Percentiles rank a stretch among this genome's conserved stretches.
Conservation (phyloP, 92 coral and sea anemone species). For the Umimayanthus kanabou region DNA sequence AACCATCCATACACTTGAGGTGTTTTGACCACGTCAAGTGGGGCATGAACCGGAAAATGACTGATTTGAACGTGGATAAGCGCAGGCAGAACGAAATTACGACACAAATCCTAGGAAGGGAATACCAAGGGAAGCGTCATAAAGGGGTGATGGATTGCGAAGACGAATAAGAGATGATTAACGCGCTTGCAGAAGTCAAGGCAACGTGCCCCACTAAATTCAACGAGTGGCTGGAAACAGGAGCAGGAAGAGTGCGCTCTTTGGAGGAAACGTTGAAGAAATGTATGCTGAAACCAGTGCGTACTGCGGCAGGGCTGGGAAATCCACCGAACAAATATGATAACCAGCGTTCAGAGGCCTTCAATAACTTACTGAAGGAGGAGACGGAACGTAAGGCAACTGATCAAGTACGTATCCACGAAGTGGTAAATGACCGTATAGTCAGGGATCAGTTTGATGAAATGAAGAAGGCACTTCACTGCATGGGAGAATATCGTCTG, state of each 20-base stretch:
- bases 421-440: conserved; percentile 21
- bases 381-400: conserved; percentile 3
- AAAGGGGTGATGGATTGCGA: conserved; percentile 26
- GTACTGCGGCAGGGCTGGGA: conserved; percentile 27
- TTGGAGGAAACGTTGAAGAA: conserved; percentile 22
- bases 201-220: background rate
- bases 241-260: conserved; percentile 22
- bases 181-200: conserved; percentile 18
- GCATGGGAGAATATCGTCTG: conserved; percentile 45
- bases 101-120: background rate
- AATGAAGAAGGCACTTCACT: conserved; percentile 27
- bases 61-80: background rate
- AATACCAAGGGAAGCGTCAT: conserved; percentile 12
- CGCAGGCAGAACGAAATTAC: background rate
- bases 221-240: conserved; percentile 4
- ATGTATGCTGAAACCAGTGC: conserved; percentile 17
- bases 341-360: conserved; percentile 24
- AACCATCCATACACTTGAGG: conserved; percentile 37
- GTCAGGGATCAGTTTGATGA: conserved; percentile 35
- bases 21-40: conserved; percentile 47
- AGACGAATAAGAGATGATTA: conserved; percentile 13
- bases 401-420: conserved; percentile 18
- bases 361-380: conserved; percentile 27
- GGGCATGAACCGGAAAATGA: conserved; percentile 22
- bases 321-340: conserved; percentile 14